These are phyloP conservation scores for Pterobdella sp. DNA, from an alignment of 2,888 invertebrate genomes.

Conservation along the genomic window DNA sequence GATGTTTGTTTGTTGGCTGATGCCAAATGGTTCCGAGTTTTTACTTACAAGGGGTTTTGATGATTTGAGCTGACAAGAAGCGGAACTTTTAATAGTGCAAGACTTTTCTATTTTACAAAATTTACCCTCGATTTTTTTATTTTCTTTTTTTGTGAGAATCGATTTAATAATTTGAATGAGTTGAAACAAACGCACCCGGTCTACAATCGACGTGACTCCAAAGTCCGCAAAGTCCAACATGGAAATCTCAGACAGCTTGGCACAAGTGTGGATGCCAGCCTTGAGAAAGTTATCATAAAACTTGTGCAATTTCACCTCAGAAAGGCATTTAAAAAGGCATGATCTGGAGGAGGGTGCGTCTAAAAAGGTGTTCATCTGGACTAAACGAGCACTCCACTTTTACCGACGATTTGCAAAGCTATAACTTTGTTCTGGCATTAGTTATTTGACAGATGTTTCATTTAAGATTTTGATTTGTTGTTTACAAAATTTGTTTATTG, in stretches of 20 bases:
- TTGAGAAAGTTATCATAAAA: conserved; percentile 46
- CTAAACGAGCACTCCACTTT: too few relatives aligned
- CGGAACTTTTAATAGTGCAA: background rate
- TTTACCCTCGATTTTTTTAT: too few relatives aligned
- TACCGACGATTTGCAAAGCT: too few relatives aligned
- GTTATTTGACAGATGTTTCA: background rate
- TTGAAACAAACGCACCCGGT: conserved; percentile 44
- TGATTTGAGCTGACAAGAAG: background rate
- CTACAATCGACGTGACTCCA: conserved; percentile 44
- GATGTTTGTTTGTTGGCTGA: too few relatives aligned
- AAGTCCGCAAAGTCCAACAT: conserved; percentile 44
- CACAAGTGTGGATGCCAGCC: conserved; percentile 45
- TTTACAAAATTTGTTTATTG: background rate
- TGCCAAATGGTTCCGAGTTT: background rate
- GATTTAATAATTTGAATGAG: conserved; percentile 47
- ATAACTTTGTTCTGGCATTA: too few relatives aligned
- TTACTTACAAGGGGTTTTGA: background rate
- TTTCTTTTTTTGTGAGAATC: conserved; percentile 10
- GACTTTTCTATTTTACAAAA: too few relatives aligned
- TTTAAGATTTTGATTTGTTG: too few relatives aligned
- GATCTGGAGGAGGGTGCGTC: background rate
- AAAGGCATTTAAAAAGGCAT: conserved; percentile 39
- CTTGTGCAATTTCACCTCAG: conserved; percentile 46
- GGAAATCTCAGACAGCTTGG: conserved; percentile 43
- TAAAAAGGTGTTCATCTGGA: background rate